Base-by-base conservation (phyloP, 30 jellyfish, hydroid and myxozoan species). In the Mastigias papua region DNA sequence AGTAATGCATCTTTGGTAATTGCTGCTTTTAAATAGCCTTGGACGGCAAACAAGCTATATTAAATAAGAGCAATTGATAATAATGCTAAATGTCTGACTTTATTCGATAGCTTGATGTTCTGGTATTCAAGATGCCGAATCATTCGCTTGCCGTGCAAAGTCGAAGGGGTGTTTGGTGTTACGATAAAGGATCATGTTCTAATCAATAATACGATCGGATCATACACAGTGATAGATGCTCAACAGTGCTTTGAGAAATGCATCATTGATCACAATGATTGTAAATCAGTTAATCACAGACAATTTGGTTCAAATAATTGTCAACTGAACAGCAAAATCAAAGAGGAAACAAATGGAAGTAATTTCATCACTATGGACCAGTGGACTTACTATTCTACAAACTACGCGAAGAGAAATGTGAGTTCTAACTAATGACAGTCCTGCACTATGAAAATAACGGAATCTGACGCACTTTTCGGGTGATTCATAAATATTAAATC, bases 91-190 rank as follows among this genome's bases (percentile, higher is more conserved):
- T 15, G 0, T 15, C 7, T 42, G 7, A 42, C 20, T 54, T 54
- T 19, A 6, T 3, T 54, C 17, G 20, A 25, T 25, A 63, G 74
- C 23, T 63, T 27, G 13, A 25, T 26, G 23, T 1, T 63, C n/a
- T 63, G 74, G 74, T 42, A n/a, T 5, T 63, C 74, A n/a, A 63
- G 26, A 63, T n/a, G 74, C 23, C 74, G 83, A 25, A 72, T 72
- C 35, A 68, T 72, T n/a, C 83, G 83, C 17, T 37, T 72, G 33
- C 83, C 83, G 4, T 72, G 83, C 83, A 72, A 72, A 25, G 28
- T 16, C 27, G 83, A 72, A n/a, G 83, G 69, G 37, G 34, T 1
- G 2, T 72, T 72, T 35, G 83, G 17, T 72, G 83, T 72, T 19
- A n/a, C 42, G 22, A 0, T 1, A 11, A 20, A 0, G 37, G 83